Conservation (phyloP, 2,113 vertebrate species). For the Hypomesus transpacificus region DNA sequence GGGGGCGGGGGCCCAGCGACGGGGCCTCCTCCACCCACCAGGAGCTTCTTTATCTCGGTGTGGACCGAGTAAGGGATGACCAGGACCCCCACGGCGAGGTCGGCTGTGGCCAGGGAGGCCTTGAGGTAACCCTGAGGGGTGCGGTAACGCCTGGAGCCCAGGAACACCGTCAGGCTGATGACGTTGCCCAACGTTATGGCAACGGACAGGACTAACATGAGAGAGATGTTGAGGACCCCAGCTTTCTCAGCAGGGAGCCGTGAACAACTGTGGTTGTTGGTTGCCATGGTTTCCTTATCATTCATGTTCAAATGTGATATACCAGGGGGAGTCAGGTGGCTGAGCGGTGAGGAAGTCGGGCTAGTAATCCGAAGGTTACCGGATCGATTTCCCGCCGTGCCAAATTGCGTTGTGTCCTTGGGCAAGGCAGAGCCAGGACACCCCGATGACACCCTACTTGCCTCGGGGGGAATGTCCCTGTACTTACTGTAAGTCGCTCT, state of each 20-base stretch:
- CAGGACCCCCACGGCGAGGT: conserved; percentile 49
- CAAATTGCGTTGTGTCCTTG: too few relatives aligned
- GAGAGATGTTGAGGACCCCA: conserved; percentile 32
- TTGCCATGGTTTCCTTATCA: conserved; percentile 7
- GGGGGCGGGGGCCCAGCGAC: fast-evolving
- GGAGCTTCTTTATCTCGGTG: conserved; percentile 29
- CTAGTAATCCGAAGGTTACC: too few relatives aligned
- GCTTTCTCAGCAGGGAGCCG: conserved; percentile 6
- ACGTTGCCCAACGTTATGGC: conserved; percentile 47
- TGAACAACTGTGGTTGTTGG: conserved; percentile 5
- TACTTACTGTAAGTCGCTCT: too few relatives aligned
- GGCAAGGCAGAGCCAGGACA: too few relatives aligned
- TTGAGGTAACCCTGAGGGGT: conserved; percentile 55
- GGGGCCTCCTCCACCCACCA: neutral
- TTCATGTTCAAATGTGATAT: neutral
- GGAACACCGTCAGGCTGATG: conserved; percentile 47
- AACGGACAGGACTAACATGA: conserved; percentile 45
- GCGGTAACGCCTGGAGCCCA: conserved; percentile 39
- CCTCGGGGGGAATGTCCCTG: too few relatives aligned
- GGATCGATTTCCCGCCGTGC: too few relatives aligned
- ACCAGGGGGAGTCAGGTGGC: too few relatives aligned
- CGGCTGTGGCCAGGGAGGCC: conserved; percentile 49
- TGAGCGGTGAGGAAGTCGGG: too few relatives aligned
- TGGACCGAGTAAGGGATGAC: conserved; percentile 57
- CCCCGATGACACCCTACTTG: too few relatives aligned